These are phyloP conservation scores for Stegodyphus dumicola DNA, from an alignment of 1,140 invertebrate genomes.

Conservation along the genomic window DNA sequence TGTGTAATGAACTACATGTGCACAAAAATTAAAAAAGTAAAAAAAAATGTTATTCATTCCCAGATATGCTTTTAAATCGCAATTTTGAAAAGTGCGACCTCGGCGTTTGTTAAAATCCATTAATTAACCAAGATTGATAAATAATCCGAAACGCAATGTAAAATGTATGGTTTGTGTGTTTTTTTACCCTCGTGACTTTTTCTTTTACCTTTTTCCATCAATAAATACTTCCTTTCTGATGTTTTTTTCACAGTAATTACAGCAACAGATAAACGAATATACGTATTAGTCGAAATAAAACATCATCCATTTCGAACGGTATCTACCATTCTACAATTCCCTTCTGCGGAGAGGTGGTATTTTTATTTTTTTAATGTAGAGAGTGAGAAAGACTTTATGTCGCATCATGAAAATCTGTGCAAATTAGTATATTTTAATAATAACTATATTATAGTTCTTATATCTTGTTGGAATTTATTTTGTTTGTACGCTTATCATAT, in stretches of 20 bases:
- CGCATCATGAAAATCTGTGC: no score
- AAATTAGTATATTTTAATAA: no score
- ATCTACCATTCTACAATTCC: no score
- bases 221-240: conserved; percentile 14
- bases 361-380: no score
- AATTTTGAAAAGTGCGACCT: conserved; percentile 52
- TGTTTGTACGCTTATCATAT: no score
- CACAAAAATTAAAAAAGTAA: neutral
- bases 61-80: conserved; percentile 57
- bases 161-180: neutral
- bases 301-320: neutral
- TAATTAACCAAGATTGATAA: conserved; percentile 48
- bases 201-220: neutral
- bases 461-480: no score
- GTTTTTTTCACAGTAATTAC: conserved; percentile 17
- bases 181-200: conserved; percentile 21
- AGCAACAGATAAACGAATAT: conserved; percentile 27
- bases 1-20: no score
- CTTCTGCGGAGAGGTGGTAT: no score
- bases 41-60: conserved; percentile 23
- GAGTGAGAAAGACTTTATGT: no score
- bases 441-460: no score
- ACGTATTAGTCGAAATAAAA: conserved; percentile 13
- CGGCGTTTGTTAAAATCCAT: conserved; percentile 43
- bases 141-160: neutral